Conservation (phyloP, 2,888 invertebrate genomes). For the Zaprionus obscuricornis region DNA sequence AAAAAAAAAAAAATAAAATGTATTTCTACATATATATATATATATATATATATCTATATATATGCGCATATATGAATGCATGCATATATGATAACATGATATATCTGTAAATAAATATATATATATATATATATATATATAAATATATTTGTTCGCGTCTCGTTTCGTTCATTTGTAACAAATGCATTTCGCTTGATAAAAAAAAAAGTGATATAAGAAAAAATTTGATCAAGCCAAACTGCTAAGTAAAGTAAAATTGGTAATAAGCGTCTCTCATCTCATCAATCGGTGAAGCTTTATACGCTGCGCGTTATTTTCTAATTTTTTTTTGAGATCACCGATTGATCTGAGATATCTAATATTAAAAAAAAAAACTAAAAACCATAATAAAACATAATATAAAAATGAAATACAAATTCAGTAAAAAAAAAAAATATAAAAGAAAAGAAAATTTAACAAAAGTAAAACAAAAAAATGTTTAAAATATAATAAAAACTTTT, state of each 20-base stretch:
- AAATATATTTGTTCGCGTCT: slow-evolving; percentile 3
- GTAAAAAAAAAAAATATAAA: no score
- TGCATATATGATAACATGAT: slow-evolving; percentile 25
- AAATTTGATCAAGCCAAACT: slow-evolving; percentile 61
- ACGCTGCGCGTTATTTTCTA: no score
- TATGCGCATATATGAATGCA: slow-evolving; percentile 25
- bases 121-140: slow-evolving; percentile 18
- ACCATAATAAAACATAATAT: no score
- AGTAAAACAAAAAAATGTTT: slow-evolving; percentile 13
- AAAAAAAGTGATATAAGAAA: no score
- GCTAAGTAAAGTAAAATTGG: slow-evolving; percentile 34
- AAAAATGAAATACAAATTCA: no score
- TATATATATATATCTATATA: slow-evolving; percentile 16
- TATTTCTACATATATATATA: slow-evolving; percentile 15
- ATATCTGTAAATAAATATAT: slow-evolving; percentile 15
- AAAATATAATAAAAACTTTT: slow-evolving; percentile 1
- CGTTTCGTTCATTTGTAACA: slow-evolving; percentile 45
- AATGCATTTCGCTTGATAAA: slow-evolving; percentile 69
- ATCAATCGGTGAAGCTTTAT: no score
- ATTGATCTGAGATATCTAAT: no score
- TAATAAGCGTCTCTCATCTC: slow-evolving; percentile 2
- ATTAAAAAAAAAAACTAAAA: no score
- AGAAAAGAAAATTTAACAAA: no score
- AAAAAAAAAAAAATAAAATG: slow-evolving; percentile 4
- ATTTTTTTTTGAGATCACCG: no score